phyloP scores from a whole-genome alignment of 1,140 invertebrate species.

The Zaprionus vittiger region DNA sequence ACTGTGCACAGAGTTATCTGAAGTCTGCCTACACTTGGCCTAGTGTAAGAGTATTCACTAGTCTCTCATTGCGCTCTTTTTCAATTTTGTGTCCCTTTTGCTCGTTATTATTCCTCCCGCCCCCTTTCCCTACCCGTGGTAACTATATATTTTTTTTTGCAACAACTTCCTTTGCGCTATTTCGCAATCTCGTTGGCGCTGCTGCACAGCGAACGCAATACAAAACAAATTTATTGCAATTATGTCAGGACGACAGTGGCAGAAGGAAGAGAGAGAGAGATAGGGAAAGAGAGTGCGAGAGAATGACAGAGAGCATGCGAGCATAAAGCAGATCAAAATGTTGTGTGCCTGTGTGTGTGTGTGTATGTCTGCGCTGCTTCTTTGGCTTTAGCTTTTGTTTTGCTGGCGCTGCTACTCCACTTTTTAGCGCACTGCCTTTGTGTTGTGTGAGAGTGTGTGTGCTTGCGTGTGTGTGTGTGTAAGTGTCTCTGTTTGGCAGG shows the following conservation, averaged over 20 bases:
- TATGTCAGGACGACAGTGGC: conserved; percentile 50
- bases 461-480: conserved; percentile 3
- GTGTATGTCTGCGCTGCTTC: conserved; percentile 22
- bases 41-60: conserved; percentile 11
- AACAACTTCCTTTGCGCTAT: conserved; percentile 57
- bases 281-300: not conserved
- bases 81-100: conserved; percentile 23
- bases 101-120: conserved; percentile 19
- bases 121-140: not conserved
- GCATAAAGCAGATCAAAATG: conserved; percentile 20
- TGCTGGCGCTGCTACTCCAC: conserved; percentile 58
- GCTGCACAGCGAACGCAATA: conserved; percentile 25
- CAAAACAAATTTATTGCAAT: conserved; percentile 71
- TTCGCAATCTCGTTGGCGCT: conserved; percentile 45
- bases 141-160: conserved; percentile 29
- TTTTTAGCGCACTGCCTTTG: conserved; percentile 49
- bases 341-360: conserved; percentile 18
- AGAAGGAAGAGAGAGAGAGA: conserved; percentile 13
- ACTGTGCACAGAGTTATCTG: too few relatives aligned
- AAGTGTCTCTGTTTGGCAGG: conserved; percentile 9
- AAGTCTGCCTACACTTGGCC: too few relatives aligned
- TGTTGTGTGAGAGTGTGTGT: conserved; percentile 4
- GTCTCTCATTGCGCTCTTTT: not conserved
- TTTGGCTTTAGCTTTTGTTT: conserved; percentile 50
- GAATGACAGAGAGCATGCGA: conserved; percentile 2